These are phyloP conservation scores for Diglossa cyanea DNA, from an alignment of 2,797 vertebrate species.

Conservation along the genomic window DNA sequence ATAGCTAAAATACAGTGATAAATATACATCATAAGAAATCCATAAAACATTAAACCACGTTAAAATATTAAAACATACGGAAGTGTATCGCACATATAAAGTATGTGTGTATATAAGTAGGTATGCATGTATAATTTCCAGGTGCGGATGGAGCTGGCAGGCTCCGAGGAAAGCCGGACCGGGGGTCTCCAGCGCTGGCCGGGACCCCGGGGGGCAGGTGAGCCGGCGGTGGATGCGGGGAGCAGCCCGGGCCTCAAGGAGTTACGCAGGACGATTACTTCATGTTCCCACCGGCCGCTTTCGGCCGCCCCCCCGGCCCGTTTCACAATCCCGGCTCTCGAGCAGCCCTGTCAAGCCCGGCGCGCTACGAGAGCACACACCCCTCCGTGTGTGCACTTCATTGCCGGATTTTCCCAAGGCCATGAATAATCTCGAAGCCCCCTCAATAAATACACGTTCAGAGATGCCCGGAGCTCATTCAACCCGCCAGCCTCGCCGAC, in stretches of 20 bases:
- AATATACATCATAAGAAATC: rapidly evolving
- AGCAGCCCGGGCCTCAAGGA: not conserved
- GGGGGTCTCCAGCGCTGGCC: not conserved
- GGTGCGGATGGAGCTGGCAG: not conserved
- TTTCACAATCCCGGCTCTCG: conserved; percentile 23
- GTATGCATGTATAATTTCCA: rapidly evolving
- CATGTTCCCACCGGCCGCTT: not conserved
- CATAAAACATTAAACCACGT: not conserved
- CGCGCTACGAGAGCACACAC: not conserved
- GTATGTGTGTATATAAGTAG: rapidly evolving
- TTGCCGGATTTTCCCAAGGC: conserved; percentile 74
- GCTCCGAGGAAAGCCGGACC: not conserved
- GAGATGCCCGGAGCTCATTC: conserved; percentile 72
- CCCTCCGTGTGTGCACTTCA: conserved; percentile 50
- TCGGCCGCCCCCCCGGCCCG: not conserved
- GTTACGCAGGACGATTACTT: conserved; percentile 21
- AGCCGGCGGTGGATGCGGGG: not conserved
- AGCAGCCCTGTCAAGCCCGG: not conserved
- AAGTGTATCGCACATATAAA: rapidly evolving
- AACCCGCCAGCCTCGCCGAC: conserved; percentile 30
- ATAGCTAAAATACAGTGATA: not conserved
- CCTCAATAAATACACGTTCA: conserved; percentile 76
- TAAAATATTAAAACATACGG: rapidly evolving
- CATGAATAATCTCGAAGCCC: conserved; percentile 69
- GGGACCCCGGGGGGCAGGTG: not conserved